Evolutionary conservation across 2,888 invertebrate genomes (phyloP), one percentile per base, ranked within the genome.

Genomic region (Folsomia candida): DNA sequence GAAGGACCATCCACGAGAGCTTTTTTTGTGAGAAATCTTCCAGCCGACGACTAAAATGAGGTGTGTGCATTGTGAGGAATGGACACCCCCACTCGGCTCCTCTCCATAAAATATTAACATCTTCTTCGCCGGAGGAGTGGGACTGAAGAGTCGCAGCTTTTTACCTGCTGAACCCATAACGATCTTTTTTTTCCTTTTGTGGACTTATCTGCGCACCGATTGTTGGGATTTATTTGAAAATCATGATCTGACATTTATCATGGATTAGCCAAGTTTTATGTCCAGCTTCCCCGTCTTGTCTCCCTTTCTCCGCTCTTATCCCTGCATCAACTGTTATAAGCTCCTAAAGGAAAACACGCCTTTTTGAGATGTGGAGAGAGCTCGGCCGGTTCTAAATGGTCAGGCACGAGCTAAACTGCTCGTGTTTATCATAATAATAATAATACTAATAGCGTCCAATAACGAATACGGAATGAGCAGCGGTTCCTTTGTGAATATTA

Each of bases 171-270:
- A n/a, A 9, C 37, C 37, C 37, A 37, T 37, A 37, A 37, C 4
- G 37, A 37, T 37, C 37, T 14, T 37, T 37, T 37, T 37, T 4
- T 37, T 37, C 37, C 37, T 37, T 9, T 37, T 14, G 37, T 37
- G 37, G 6, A 37, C 14, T 37, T 37, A 4, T 37, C 14, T 9
- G 6, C 37, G 37, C 37, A 9, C 37, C 37, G 14, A 14, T 37
- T 37, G 37, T 14, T 37, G 4, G 37, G 37, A 22, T 27, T 25
- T 65, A 27, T 65, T 65, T 65, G 57, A 22, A 29, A 54, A 18
- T 65, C 65, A 51, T 65, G 54, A 65, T 65, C 54, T 65, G 22
- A 25, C 25, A 25, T 27, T 65, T 65, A 65, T 65, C 54, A 57
- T 27, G n/a, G 28, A 27, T 54, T 54, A 54, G 54, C 54, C 54